Percentiles rank a stretch among this genome's conserved stretches.
Evolutionary conservation across 1,140 invertebrate species (phyloP).

Genomic region (Portunus trituberculatus): DNA sequence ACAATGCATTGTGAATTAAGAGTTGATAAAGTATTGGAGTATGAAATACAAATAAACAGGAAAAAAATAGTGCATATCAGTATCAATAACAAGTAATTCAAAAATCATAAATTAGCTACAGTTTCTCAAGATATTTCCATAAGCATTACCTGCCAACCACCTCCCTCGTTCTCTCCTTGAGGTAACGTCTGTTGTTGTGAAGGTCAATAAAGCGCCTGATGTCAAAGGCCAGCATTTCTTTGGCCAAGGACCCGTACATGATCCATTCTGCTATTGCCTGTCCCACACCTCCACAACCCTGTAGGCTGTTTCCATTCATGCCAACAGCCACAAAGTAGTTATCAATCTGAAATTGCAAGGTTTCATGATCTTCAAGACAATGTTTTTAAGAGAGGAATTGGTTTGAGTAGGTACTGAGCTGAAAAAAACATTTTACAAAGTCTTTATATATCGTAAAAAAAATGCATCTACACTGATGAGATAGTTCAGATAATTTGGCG

Average conservation of each 20-base stretch:
- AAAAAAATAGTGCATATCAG: no score
- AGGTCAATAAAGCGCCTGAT: conserved; percentile 95
- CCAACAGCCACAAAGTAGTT: conserved; percentile 98
- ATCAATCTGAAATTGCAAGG: conserved; percentile 84
- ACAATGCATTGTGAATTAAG: no score
- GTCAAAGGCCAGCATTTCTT: conserved; percentile 95
- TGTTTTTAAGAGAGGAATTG: no score
- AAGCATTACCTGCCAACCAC: conserved; percentile 87
- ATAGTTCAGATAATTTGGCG: no score
- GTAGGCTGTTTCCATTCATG: conserved; percentile 96
- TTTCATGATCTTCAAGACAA: no score
- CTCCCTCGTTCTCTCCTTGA: conserved; percentile 95
- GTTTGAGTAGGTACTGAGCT: no score
- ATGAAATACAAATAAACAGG: no score
- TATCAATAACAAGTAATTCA: no score
- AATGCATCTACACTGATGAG: no score
- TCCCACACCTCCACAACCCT: conserved; percentile 95
- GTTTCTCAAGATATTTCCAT: neutral
- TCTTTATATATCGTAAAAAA: no score
- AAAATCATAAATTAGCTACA: neutral
- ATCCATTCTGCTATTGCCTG: conserved; percentile 94
- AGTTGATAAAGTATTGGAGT: no score
- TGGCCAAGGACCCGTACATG: conserved; percentile 88
- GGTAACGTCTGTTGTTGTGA: conserved; percentile 96
- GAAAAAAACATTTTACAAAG: no score